Base-by-base conservation (phyloP, 2,888 invertebrate genomes). In the Acrobasis consociella region DNA sequence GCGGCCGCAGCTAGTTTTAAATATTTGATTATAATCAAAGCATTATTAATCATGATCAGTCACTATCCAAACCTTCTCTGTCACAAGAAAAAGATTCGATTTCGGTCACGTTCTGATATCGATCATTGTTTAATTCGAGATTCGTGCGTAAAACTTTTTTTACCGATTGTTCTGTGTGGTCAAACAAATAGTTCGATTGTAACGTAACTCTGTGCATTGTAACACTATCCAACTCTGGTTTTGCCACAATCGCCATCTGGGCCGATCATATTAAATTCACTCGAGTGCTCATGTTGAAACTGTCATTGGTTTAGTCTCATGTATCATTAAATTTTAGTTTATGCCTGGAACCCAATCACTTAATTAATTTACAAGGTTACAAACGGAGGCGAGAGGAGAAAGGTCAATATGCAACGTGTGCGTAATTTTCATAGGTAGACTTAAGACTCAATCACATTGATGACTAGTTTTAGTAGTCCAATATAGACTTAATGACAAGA, bases 141-240 rank as follows among this genome's bases (percentile, higher is more conserved):
- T 62, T 79, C 79, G 76, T 80, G 78, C 77, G 75, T 74, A 69
- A 78, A 75, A 65, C 67, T 65, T 75, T 76, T 74, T 72, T 71
- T 77, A 22, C 59, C 56, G 10, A 59, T 63, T 65, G 53, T 70
- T 65, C 72, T 69, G n/a, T 60, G 15, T 16, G 38, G 38, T n/a
- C 22, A 16, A 50, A 50, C 37, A 50, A 60, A 60, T 62, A 50
- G 38, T 58, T 49, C 13, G 42, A 58, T 58, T 62, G 62, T 62
- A 52, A 62, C 58, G 52, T 58, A 46, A 49, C 49, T 49, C 7
- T 11, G 17, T 37, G 15, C 16, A 60, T 50, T 60, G 59, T 60
- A 60, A 60, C 50, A 50, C 50, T 38, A 60, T 38, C 59, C 50
- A n/a, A 59, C 11, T 37, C 59, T 39, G 50, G 38, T 49, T 31